These are phyloP conservation scores for Caenorhabditis sp. DNA, from an alignment of 2,888 invertebrate genomes.

Conservation along the genomic window DNA sequence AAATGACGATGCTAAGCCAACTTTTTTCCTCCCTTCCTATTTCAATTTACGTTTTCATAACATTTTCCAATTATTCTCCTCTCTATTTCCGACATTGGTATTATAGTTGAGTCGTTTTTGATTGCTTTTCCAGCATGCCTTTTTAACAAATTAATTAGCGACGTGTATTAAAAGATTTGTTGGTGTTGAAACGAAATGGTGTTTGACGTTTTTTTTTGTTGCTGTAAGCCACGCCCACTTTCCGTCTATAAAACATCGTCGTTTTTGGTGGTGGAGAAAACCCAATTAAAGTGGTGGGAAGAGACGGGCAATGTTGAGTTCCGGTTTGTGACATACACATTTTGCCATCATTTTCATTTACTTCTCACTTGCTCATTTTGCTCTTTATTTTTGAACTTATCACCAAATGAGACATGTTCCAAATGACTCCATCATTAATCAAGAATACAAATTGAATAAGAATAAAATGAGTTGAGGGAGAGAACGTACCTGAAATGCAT, in stretches of 20 bases:
- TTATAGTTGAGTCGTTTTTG: constrained; percentile 1
- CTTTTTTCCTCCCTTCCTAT: background rate
- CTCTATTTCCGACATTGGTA: background rate
- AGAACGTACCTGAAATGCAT: background rate
- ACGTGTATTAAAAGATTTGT: background rate
- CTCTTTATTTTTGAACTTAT: background rate
- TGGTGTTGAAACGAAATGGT: background rate
- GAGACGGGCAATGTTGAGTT: background rate
- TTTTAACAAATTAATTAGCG: background rate
- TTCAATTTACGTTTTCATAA: background rate
- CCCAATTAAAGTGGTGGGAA: background rate
- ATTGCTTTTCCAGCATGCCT: background rate
- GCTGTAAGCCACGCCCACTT: background rate
- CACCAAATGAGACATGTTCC: no score
- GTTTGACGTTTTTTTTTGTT: background rate
- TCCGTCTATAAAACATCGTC: background rate
- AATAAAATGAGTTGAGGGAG: background rate
- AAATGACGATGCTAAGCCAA: background rate
- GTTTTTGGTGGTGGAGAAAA: background rate
- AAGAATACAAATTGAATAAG: background rate
- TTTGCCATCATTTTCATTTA: background rate
- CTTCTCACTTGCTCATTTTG: background rate
- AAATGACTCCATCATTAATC: no score
- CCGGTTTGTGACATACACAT: background rate
- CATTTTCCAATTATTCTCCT: background rate